These are phyloP conservation scores for Thysanoteuthis rhombus DNA, from an alignment of 2,888 invertebrate genomes.

Conservation along the genomic window DNA sequence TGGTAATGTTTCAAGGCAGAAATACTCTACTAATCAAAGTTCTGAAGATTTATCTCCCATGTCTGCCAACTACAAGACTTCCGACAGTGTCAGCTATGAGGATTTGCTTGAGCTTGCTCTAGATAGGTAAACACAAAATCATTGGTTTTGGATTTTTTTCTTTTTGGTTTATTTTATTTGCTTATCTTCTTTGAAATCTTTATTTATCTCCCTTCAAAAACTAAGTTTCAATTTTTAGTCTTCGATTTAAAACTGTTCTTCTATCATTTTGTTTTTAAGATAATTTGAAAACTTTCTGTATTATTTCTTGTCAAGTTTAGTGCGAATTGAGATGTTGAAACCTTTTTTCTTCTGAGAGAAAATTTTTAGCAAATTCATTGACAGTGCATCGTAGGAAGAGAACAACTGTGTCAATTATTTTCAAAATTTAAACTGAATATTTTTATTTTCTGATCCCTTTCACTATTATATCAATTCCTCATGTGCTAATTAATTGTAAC, in stretches of 20 bases:
- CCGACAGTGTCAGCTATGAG: constrained; percentile 88
- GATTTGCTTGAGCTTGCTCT: constrained; percentile 89
- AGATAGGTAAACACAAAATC: constrained; percentile 70
- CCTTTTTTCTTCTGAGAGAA: not conserved
- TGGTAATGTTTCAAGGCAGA: constrained; percentile 45
- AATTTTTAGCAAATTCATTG: too few species aligned
- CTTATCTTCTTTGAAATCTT: not conserved
- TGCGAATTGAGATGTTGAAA: not conserved
- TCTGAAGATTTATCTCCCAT: constrained; percentile 67
- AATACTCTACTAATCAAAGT: constrained; percentile 43
- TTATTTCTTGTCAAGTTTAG: not conserved
- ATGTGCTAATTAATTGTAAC: not conserved
- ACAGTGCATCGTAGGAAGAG: too few species aligned
- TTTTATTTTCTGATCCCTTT: not conserved
- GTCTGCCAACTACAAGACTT: constrained; percentile 69
- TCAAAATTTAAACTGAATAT: not conserved
- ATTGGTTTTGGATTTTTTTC: constrained; percentile 39
- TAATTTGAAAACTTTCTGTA: not conserved
- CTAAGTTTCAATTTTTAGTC: not conserved
- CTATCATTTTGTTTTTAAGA: not conserved
- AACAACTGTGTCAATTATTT: not conserved
- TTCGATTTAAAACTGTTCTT: not conserved
- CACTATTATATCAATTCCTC: not conserved
- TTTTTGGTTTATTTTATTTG: constrained; percentile 36
- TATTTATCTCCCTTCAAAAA: not conserved